Conservation (phyloP, 2,888 invertebrate species). For the Oxycera nigricornis region DNA sequence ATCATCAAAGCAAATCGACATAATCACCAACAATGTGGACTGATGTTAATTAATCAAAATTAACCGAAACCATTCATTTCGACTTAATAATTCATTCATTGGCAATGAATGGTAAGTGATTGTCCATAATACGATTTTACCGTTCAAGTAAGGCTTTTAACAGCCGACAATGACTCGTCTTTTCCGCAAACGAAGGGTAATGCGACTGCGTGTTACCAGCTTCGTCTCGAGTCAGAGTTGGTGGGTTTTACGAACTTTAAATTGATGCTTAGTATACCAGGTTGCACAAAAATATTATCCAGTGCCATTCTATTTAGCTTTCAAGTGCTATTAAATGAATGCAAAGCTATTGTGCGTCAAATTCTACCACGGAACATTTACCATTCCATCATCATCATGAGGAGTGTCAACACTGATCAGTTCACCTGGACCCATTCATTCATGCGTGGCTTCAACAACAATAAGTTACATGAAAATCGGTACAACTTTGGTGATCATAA, state of each 20-base stretch:
- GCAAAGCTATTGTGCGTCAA: too few relatives aligned
- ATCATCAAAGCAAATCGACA: constrained; percentile 43
- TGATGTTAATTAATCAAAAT: constrained; percentile 47
- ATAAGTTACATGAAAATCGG: constrained; percentile 43
- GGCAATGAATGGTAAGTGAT: constrained; percentile 41
- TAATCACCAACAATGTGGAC: constrained; percentile 43
- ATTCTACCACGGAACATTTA: too few relatives aligned
- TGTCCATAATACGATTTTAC: constrained; percentile 39
- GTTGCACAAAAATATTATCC: too few relatives aligned
- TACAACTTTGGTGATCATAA: constrained; percentile 46
- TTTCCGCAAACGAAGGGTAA: constrained; percentile 32
- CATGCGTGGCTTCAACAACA: constrained; percentile 39
- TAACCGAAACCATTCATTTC: constrained; percentile 46
- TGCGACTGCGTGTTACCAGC: background rate
- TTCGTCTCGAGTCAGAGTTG: too few relatives aligned
- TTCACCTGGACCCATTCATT: constrained; percentile 40
- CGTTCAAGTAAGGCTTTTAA: constrained; percentile 10
- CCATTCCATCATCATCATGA: background rate
- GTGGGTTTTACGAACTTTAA: too few relatives aligned
- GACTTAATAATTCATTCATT: constrained; percentile 46
- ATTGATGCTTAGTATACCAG: too few relatives aligned
- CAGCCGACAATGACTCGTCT: constrained; percentile 42
- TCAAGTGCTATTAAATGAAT: too few relatives aligned
- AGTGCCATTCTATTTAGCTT: too few relatives aligned
- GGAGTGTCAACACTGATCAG: constrained; percentile 16